phyloP scores from a whole-genome alignment of 1,140 invertebrate species.

The Probaryconus sp. region DNA sequence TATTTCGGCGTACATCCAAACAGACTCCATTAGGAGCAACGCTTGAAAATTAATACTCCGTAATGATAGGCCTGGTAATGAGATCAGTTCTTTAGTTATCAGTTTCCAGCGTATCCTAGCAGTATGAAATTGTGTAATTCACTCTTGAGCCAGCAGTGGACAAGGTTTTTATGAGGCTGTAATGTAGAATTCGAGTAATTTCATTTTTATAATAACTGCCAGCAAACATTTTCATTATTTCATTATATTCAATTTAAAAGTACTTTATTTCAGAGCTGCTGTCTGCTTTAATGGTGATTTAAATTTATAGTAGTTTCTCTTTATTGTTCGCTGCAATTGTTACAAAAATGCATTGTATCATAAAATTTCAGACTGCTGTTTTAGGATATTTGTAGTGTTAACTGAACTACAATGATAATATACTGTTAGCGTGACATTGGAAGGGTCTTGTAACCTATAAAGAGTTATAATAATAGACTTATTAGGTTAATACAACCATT shows the following conservation, averaged over 20 bases:
- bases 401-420: too few relatives aligned
- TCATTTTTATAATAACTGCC: slow-evolving; percentile 4
- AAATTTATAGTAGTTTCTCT: too few relatives aligned
- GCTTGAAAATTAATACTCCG: slow-evolving; percentile 37
- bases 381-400: too few relatives aligned
- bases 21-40: neutral
- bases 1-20: neutral
- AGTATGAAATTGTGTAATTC: slow-evolving; percentile 29
- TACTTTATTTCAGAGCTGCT: neutral
- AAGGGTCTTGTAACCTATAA: too few relatives aligned
- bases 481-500: slow-evolving; percentile 8
- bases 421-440: too few relatives aligned
- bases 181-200: slow-evolving; percentile 1
- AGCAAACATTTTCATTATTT: slow-evolving; percentile 6
- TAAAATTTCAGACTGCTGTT: too few relatives aligned
- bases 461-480: neutral
- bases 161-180: slow-evolving; percentile 32
- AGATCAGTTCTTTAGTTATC: slow-evolving; percentile 49
- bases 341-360: too few relatives aligned
- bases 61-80: slow-evolving; percentile 50
- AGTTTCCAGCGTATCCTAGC: slow-evolving; percentile 7
- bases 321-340: too few relatives aligned
- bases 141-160: slow-evolving; percentile 12
- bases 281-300: too few relatives aligned
- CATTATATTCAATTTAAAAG: slow-evolving; percentile 6